These are phyloP conservation scores for Drosophila ustulata DNA, from an alignment of 2,888 invertebrate genomes.

Conservation along the genomic window DNA sequence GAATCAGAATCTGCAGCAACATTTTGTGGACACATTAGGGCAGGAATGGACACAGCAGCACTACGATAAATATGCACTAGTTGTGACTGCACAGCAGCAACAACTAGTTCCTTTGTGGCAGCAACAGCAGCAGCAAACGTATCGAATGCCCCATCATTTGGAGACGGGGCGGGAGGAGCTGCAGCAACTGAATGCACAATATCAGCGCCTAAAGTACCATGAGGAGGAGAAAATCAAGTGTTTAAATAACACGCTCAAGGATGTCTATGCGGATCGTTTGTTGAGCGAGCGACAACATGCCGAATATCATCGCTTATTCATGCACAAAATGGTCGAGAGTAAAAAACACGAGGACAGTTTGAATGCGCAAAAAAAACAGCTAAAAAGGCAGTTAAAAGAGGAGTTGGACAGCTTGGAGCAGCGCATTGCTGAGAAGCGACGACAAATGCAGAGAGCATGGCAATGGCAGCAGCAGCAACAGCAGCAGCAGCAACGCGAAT, in stretches of 20 bases:
- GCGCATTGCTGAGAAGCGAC: constrained; percentile 37
- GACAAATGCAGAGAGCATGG: constrained; percentile 20
- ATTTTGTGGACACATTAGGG: background rate
- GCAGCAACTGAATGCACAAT: constrained; percentile 48
- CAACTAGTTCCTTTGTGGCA: constrained; percentile 6
- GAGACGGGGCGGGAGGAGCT: constrained; percentile 37
- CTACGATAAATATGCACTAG: background rate
- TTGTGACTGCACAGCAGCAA: constrained; percentile 17
- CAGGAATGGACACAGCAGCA: constrained; percentile 28
- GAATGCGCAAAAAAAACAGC: constrained; percentile 18
- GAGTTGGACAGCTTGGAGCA: constrained; percentile 35
- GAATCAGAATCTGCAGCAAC: constrained; percentile 24
- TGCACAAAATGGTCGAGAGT: constrained; percentile 58
- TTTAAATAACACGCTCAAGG: constrained; percentile 35
- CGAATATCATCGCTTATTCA: constrained; percentile 59
- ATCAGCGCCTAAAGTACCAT: constrained; percentile 42
- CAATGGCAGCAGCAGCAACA: constrained; percentile 37
- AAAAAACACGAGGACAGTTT: constrained; percentile 54
- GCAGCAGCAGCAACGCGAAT: constrained; percentile 10
- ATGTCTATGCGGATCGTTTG: constrained; percentile 37
- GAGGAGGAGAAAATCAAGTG: constrained; percentile 47
- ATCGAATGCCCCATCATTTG: constrained; percentile 19
- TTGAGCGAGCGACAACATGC: constrained; percentile 55
- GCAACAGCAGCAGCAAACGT: constrained; percentile 30
- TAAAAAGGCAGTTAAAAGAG: constrained; percentile 20